Base-by-base conservation (phyloP, 1,140 invertebrate genomes). In the Octopus bimaculoides region DNA sequence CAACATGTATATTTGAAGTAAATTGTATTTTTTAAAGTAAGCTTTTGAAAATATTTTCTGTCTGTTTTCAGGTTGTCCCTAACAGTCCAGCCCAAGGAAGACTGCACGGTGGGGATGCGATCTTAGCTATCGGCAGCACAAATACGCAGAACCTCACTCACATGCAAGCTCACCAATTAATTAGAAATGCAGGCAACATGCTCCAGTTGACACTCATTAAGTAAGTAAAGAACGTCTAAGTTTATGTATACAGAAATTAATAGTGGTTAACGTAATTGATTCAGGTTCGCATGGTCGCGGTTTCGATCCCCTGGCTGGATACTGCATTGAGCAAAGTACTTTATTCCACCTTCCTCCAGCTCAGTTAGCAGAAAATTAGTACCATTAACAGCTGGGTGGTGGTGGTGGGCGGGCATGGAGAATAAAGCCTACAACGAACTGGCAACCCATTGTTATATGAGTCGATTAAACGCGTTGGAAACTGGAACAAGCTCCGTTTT, bases 101-200 rank as follows among this genome's bases (percentile, higher is more conserved):
- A 20, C 73, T 87, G 4, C 20, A 78, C 54, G 80, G 82, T 41
- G 86, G 86, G 0, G 86, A 87, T 78, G 81, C 80, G 41, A 87
- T 87, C 56, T 26, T 85, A 12, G 82, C 81, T 14, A 87, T 87
- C 53, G 85, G 84, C 14, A 78, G 81, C 41, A 80, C 78, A 52
- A 81, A 80, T 78, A 82, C 86, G 0, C 75, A 81, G 8, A 78
- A 82, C 56, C 75, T 87, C 41, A 87, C 84, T 69, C 86, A 87
- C 81, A 85, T 84, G 83, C 86, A 87, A 78, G 86, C 86, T 17
- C 83, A 85, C 26, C 86, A 87, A 76, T 56, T 85, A 66, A 87
- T 87, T 54, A 85, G 83, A 75, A 84, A 82, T 71, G 84, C 84
- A 8, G 84, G 84, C 10, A 85, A 82, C 53, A 56, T 80, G 8